Evolutionary conservation across 2,113 vertebrate genomes (phyloP), one percentile per base, ranked within the genome.

Genomic region (Numenius arquata): DNA sequence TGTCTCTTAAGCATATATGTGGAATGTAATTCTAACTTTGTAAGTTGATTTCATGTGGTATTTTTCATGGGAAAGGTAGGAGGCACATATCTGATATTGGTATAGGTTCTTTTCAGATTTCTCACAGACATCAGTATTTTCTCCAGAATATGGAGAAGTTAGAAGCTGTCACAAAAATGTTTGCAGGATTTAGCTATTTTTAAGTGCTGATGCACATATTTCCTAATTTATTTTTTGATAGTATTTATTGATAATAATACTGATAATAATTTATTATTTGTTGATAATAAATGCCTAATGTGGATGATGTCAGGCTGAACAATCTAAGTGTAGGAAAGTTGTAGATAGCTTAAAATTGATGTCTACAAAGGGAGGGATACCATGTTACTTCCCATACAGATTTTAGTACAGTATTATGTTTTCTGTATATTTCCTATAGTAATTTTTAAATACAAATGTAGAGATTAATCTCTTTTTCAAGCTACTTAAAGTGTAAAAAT

Each of bases 161-260:
- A 73, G 59, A 88, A 73, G 15, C 34, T 83, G 29, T 29, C 20
- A 38, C 45, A 81, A 61, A 82, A 55, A 55, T 21, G 8, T 62
- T 70, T 55, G 4, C 27, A 40, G 72, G 7, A 34, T 23, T 38
- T 43, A 88, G 7, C n/a, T 92, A 73, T 77, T 94, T 55, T 85
- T 52, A n/a, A 30, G 7, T n/a, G 29, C 3, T 81, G 11, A 8
- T 47, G 15, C 41, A 41, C 0, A 0, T 43, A 52, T 86, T 63
- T 27, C 11, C 26, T 59, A 23, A 40, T 83, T 40, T 67, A 45
- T 41, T 77, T 93, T 9, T 34, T 77, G 32, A 32, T 52, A 12
- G 2, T 36, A 67, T 82, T 78, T 71, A 43, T 36, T 73, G 6
- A 19, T 59, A 34, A 4, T 26, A 75, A 41, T 85, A 53, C 30